Percentiles rank a stretch among this genome's conserved stretches.
Evolutionary conservation across 2,888 invertebrate genomes (phyloP).

Genomic region (Meiosimyza platycephala): DNA sequence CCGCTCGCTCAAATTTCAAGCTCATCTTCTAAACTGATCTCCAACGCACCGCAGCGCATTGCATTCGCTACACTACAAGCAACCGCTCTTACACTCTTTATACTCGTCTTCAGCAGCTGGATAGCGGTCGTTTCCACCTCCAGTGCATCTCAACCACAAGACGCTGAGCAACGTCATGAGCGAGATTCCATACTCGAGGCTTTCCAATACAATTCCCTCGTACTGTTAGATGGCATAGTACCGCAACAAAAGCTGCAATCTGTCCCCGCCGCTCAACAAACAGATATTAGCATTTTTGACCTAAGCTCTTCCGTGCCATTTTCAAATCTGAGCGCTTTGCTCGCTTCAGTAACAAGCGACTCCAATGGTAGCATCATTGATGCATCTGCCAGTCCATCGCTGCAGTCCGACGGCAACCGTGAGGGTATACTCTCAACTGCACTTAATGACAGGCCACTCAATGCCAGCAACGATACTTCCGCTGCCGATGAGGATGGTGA

Average conservation of each 20-base stretch:
- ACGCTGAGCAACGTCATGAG: constrained; percentile 3
- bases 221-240: neutral
- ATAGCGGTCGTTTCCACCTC: constrained; percentile 48
- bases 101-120: constrained; percentile 54
- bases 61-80: constrained; percentile 36
- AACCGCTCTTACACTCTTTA: constrained; percentile 52
- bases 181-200: neutral
- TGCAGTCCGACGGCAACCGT: neutral
- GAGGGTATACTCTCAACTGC: neutral
- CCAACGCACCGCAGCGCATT: constrained; percentile 35
- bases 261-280: constrained; percentile 24
- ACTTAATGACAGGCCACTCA: constrained; percentile 27
- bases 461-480: neutral
- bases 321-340: constrained; percentile 28
- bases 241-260: neutral
- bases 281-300: neutral
- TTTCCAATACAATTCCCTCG: constrained; percentile 6
- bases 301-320: neutral
- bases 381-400: neutral
- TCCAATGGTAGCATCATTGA: constrained; percentile 23
- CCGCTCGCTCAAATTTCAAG: constrained; percentile 38
- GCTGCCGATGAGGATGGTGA: constrained; percentile 40
- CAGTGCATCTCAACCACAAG: neutral
- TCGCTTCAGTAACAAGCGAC: neutral
- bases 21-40: constrained; percentile 53